phyloP scores from a whole-genome alignment of 2,888 invertebrate genomes.

The Eupithecia exiguata region DNA sequence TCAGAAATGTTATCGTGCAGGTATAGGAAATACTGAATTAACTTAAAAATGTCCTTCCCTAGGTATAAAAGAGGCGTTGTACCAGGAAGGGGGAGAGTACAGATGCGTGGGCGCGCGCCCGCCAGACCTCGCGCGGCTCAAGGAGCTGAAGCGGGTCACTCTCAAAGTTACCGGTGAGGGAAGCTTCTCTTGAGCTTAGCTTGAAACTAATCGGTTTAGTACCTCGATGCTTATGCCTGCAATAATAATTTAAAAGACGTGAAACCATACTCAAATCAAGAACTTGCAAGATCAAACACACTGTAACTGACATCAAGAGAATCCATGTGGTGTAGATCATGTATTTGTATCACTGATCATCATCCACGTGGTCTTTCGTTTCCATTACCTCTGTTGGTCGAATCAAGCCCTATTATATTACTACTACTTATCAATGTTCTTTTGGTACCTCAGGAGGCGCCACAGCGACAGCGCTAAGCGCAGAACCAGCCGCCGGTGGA shows the following conservation, averaged over 20 bases:
- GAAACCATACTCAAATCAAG: not conserved
- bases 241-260: not conserved
- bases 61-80: conserved; percentile 87
- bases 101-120: conserved; percentile 85
- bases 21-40: not conserved
- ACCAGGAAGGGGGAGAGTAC: conserved; percentile 91
- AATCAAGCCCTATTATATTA: not conserved
- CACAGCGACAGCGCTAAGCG: conserved; percentile 68
- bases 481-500: conserved; percentile 61
- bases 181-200: not conserved
- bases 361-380: not conserved
- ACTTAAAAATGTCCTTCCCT: not conserved
- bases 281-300: not conserved
- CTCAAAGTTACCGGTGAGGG: conserved; percentile 69
- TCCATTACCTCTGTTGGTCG: not conserved
- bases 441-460: conserved; percentile 61
- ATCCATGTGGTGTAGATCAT: not conserved
- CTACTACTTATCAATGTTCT: too few relatives aligned
- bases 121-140: conserved; percentile 64
- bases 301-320: not conserved
- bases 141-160: conserved; percentile 74
- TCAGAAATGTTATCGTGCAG: not conserved
- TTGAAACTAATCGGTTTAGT: not conserved
- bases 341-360: too few relatives aligned
- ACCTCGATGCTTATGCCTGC: not conserved